phyloP scores from a whole-genome alignment of 2,888 invertebrate genomes.

The Synergus gifuensis region DNA sequence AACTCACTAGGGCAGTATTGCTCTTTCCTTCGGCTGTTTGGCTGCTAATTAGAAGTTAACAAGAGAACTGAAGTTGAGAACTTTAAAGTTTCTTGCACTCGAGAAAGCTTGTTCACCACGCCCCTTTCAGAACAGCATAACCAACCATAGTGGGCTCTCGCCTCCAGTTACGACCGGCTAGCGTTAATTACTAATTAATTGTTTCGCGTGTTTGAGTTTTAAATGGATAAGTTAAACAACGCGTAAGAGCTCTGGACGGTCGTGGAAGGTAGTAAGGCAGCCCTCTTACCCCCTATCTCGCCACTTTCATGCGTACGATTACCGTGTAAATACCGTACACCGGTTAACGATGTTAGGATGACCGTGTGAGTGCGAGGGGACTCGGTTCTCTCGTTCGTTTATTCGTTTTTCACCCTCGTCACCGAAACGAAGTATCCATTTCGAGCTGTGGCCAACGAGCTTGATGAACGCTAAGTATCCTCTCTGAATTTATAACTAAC shows the following conservation, averaged over 20 bases:
- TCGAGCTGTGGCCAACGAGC: conserved; percentile 49
- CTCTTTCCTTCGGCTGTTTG: conserved; percentile 74
- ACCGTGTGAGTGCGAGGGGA: conserved; percentile 60
- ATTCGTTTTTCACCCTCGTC: conserved; percentile 68
- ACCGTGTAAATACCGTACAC: conserved; percentile 55
- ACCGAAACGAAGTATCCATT: conserved; percentile 60
- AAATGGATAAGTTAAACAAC: conserved; percentile 74
- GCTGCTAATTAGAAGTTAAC: conserved; percentile 78
- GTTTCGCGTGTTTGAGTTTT: conserved; percentile 76
- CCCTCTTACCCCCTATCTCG: conserved; percentile 59
- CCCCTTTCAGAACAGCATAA: conserved; percentile 49
- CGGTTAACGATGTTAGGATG: conserved; percentile 67
- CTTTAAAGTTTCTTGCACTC: conserved; percentile 76
- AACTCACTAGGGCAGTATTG: conserved; percentile 53
- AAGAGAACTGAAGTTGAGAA: conserved; percentile 73
- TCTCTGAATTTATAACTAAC: conserved; percentile 30
- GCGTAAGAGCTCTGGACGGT: conserved; percentile 61
- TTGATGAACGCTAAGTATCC: conserved; percentile 49
- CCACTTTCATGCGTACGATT: conserved; percentile 53
- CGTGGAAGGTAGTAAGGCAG: conserved; percentile 49
- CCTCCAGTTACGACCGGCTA: conserved; percentile 59
- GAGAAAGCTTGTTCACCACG: conserved; percentile 58
- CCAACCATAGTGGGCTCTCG: conserved; percentile 59
- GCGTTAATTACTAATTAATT: conserved; percentile 77
- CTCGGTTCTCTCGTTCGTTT: conserved; percentile 56